Conservation (phyloP, 2,797 vertebrate genomes). For the Pangasius mekongensis region DNA sequence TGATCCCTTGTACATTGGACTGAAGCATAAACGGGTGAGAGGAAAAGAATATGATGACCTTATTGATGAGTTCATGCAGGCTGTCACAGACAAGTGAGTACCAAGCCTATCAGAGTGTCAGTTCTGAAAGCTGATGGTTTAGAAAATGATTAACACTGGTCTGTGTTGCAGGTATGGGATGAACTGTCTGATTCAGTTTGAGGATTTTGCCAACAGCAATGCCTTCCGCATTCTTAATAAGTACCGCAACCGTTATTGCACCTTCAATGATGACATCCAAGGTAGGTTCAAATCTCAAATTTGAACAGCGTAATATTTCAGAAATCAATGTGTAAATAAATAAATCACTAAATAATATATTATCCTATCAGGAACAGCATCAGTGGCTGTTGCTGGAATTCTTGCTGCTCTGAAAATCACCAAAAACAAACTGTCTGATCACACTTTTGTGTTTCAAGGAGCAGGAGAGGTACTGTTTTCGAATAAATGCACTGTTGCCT, state of each 20-base stretch:
- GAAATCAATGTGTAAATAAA: background rate
- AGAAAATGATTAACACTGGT: conserved; percentile 8
- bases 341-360: background rate
- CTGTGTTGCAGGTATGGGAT: conserved; percentile 86
- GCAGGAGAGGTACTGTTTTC: conserved; percentile 86
- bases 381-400: conserved; percentile 92
- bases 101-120: background rate
- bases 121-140: background rate
- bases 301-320: background rate
- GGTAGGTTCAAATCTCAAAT: conserved; percentile 70
- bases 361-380: conserved; percentile 85
- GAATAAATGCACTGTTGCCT: background rate
- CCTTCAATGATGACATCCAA: conserved; percentile 98
- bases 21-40: conserved; percentile 91
- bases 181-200: conserved; percentile 97
- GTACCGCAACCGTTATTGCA: conserved; percentile 91
- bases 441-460: conserved; percentile 96
- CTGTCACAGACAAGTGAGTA: conserved; percentile 91
- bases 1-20: conserved; percentile 95
- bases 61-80: conserved; percentile 97
- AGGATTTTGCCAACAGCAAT: conserved; percentile 96
- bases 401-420: conserved; percentile 91
- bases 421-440: conserved; percentile 88
- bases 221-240: conserved; percentile 96
- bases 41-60: conserved; percentile 93